Evolutionary conservation across 1,140 invertebrate species (phyloP).

Genomic region (Bacillus rossius): DNA sequence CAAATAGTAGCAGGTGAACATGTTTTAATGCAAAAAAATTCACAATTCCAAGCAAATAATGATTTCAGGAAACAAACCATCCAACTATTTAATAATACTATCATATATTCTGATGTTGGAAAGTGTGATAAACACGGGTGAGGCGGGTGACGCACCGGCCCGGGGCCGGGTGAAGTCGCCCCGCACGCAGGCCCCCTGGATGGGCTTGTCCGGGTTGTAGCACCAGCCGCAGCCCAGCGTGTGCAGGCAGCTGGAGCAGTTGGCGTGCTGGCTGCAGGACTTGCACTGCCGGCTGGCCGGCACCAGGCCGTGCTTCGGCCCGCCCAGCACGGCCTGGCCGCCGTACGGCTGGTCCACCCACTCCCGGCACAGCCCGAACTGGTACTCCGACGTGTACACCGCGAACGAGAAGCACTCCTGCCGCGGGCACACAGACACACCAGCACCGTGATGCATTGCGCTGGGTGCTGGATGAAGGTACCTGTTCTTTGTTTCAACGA

Average conservation of each 20-base stretch:
- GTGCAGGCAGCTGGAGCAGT: constrained; percentile 75
- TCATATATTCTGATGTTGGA: too few species aligned
- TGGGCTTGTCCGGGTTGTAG: constrained; percentile 80
- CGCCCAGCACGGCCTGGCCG: background rate
- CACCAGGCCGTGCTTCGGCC: background rate
- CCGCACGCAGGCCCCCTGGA: constrained; percentile 70
- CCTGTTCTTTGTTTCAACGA: too few species aligned
- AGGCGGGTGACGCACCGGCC: constrained; percentile 34
- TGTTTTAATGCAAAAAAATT: too few species aligned
- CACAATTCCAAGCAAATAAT: too few species aligned
- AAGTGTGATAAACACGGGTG: too few species aligned
- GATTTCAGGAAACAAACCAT: too few species aligned
- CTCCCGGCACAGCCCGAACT: constrained; percentile 85
- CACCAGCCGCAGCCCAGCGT: constrained; percentile 93
- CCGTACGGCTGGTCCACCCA: constrained; percentile 71
- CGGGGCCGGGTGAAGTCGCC: constrained; percentile 72
- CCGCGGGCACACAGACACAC: background rate
- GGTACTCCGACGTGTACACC: constrained; percentile 90
- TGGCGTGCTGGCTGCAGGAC: constrained; percentile 67
- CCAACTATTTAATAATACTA: too few species aligned
- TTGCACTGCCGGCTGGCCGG: constrained; percentile 57
- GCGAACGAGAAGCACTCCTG: constrained; percentile 89
- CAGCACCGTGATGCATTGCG: too few species aligned
- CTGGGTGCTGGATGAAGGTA: too few species aligned
- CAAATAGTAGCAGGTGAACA: too few species aligned